phyloP scores from a whole-genome alignment of 1,140 invertebrate species.

The Leptoteleia sp. region DNA sequence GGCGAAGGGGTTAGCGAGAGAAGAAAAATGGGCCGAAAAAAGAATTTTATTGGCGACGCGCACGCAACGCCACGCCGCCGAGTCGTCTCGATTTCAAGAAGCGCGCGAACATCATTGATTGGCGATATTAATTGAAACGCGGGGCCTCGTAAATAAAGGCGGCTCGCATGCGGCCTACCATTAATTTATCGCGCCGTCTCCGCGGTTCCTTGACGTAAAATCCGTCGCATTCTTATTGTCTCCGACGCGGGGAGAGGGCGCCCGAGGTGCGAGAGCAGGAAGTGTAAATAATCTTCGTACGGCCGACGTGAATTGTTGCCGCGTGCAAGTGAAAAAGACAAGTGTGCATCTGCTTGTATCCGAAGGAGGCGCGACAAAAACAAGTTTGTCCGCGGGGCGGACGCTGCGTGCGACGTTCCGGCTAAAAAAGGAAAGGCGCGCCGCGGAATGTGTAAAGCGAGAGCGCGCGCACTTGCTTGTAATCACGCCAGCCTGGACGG shows the following conservation, averaged over 20 bases:
- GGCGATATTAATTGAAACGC: no score
- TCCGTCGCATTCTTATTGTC: constrained; percentile 53
- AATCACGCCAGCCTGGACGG: constrained; percentile 57
- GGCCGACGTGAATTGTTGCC: constrained; percentile 52
- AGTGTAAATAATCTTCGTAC: constrained; percentile 64
- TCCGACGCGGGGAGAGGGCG: no score
- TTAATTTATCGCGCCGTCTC: constrained; percentile 58
- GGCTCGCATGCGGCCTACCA: constrained; percentile 59
- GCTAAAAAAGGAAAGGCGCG: constrained; percentile 48
- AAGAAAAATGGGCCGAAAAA: no score
- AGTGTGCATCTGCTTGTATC: constrained; percentile 60
- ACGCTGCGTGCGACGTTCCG: constrained; percentile 50
- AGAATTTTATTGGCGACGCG: no score
- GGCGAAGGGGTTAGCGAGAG: no score
- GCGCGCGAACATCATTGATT: no score
- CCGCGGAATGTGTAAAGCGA: constrained; percentile 29
- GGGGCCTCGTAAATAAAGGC: constrained; percentile 62
- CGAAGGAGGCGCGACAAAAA: constrained; percentile 68
- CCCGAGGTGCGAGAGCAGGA: constrained; percentile 57
- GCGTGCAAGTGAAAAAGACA: constrained; percentile 55
- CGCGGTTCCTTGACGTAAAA: constrained; percentile 45
- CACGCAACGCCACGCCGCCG: no score
- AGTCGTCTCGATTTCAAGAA: no score
- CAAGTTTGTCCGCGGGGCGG: constrained; percentile 65
- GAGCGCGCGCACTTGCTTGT: constrained; percentile 57